A percentile compares a stretch with the other conserved stretches of the same genome.
Conservation (phyloP, 2,797 vertebrate species). For the Carapus acus region DNA sequence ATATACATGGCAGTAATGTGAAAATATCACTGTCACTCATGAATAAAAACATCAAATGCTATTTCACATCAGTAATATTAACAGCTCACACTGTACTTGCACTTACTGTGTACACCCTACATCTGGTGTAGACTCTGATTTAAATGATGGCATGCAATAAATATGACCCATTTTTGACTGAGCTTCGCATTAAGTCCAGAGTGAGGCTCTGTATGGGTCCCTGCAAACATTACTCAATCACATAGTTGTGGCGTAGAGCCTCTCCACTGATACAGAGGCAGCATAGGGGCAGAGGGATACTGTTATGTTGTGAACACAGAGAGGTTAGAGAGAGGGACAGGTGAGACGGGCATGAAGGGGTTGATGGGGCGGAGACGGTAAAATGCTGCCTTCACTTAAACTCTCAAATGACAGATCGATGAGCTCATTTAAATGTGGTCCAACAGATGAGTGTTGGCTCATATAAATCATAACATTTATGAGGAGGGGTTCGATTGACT, state of each 20-base stretch:
- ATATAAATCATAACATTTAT: constrained; percentile 67
- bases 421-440: constrained; percentile 74
- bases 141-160: constrained; percentile 27
- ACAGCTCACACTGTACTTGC: not conserved
- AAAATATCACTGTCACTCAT: constrained; percentile 3
- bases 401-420: constrained; percentile 74
- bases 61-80: constrained; percentile 10
- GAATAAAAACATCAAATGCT: not conserved
- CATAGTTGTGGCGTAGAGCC: constrained; percentile 55
- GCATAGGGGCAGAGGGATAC: constrained; percentile 11
- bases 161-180: constrained; percentile 35
- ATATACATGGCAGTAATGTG: not conserved
- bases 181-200: constrained; percentile 27
- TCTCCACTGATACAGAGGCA: constrained; percentile 37
- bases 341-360: constrained; percentile 39
- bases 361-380: constrained; percentile 49
- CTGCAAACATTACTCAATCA: constrained; percentile 49
- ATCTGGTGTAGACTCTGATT: constrained; percentile 25
- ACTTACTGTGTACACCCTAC: too few relatives aligned
- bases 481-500: constrained; percentile 65
- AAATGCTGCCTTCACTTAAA: constrained; percentile 71
- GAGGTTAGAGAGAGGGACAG: constrained; percentile 46
- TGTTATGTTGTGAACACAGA: constrained; percentile 57
- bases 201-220: constrained; percentile 28
- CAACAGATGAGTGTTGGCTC: constrained; percentile 63